Base-by-base conservation (phyloP, 2,888 invertebrate species). In the Penaeus monodon region DNA sequence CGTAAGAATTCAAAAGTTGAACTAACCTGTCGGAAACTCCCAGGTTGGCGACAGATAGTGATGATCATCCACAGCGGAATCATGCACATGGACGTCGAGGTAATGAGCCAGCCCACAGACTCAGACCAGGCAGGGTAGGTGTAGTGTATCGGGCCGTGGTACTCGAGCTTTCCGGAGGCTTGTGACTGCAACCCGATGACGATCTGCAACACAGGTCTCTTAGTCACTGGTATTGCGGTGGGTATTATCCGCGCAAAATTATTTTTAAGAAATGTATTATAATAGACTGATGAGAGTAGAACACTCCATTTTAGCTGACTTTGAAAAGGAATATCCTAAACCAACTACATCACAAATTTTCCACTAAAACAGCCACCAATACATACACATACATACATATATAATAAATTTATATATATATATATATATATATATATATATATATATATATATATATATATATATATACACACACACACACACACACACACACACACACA, bases 41-140 rank as follows among this genome's bases (percentile, higher is more conserved):
- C 84, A 0, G 81, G 88, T 33, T 88, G 90, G 24, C 85, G 78
- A 33, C 66, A 77, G 24, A 88, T 68, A 65, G 66, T 66, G n/a
- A 90, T 90, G 44, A 85, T 49, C 90, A 90, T 90, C 90, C 90
- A 90, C 66, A 90, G 82, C 7, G 90, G 90, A 10, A 90, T 90
- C 88, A 88, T 90, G 44, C 85, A 74, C 88, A 90, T 85, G 29
- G 88, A 84, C 22, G 90, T 88, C n/a, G 81, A 85, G 33, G 89
- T 90, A 57, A 90, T 81, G 77, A 85, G 27, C 90, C 90, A 90
- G 38, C 90, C 90, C 14, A 90, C 68, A 1, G 88, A 88, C 78
- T 88, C 89, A 4, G 90, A 87, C 90, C 90, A 90, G 29, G 73
- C 44, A 0, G 90, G 90, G 80, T 89, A 90, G 44, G 27, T 29